Evolutionary conservation across 2,797 vertebrate species (phyloP).

Genomic region (Jordanella pulchra): DNA sequence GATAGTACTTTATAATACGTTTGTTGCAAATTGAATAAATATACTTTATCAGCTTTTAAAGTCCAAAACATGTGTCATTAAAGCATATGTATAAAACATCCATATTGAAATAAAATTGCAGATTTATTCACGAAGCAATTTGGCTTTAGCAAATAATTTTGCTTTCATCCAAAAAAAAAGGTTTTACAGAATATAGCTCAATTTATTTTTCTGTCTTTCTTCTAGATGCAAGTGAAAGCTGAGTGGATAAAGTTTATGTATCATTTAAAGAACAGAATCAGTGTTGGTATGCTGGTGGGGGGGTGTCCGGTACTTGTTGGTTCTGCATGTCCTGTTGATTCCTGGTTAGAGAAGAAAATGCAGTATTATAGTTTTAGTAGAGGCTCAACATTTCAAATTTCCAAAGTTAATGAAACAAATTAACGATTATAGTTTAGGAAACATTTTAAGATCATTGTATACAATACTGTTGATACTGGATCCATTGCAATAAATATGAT

Average conservation of each 20-base stretch:
- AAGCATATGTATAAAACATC: not conserved
- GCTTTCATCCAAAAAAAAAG: not conserved
- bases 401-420: not conserved
- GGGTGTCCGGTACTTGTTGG: not conserved
- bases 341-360: not conserved
- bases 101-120: not conserved
- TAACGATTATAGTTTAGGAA: not conserved
- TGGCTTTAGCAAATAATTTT: not conserved
- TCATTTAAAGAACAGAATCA: not conserved
- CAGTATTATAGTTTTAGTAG: not conserved
- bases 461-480: not conserved
- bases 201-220: not conserved
- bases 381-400: not conserved
- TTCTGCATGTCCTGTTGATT: not conserved
- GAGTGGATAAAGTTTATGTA: not conserved
- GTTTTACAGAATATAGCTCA: too few relatives aligned
- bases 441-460: not conserved
- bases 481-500: not conserved
- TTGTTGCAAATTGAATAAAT: not conserved
- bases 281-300: not conserved
- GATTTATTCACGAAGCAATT: not conserved
- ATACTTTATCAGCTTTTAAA: too few relatives aligned
- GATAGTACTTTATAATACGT: too few relatives aligned
- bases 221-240: not conserved
- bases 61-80: too few relatives aligned